phyloP scores from a whole-genome alignment of 2,888 invertebrate genomes.

The Marronus borbonicus region DNA sequence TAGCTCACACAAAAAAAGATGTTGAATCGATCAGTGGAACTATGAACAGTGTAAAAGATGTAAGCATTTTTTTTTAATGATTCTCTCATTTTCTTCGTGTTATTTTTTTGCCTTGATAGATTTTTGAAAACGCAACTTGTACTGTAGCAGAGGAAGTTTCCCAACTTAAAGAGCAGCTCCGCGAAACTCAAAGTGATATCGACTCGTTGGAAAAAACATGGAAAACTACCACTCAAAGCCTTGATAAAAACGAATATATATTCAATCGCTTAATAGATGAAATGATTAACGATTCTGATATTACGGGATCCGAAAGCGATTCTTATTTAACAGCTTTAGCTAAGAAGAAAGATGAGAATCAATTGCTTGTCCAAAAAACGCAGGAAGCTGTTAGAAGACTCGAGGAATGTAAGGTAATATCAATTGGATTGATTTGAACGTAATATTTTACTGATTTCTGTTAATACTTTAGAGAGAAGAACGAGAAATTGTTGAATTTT shows the following conservation, averaged over 20 bases:
- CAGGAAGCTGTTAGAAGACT: slow-evolving; percentile 44
- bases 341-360: slow-evolving; percentile 31
- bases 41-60: slow-evolving; percentile 56
- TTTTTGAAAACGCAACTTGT: slow-evolving; percentile 57
- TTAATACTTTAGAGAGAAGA: slow-evolving; percentile 34
- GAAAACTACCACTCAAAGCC: slow-evolving; percentile 73
- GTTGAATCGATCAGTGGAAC: slow-evolving; percentile 52
- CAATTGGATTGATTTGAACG: not conserved
- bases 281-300: slow-evolving; percentile 52
- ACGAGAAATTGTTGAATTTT: slow-evolving; percentile 39
- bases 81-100: not conserved
- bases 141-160: slow-evolving; percentile 69
- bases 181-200: slow-evolving; percentile 73
- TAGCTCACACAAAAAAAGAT: slow-evolving; percentile 52
- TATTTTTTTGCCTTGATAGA: slow-evolving; percentile 42
- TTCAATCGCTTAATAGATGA: slow-evolving; percentile 73
- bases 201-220: slow-evolving; percentile 73
- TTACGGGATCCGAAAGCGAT: slow-evolving; percentile 4
- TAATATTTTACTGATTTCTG: not conserved
- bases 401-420: slow-evolving; percentile 24
- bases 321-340: slow-evolving; percentile 50
- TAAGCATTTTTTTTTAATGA: slow-evolving; percentile 38
- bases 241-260: slow-evolving; percentile 73
- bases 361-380: slow-evolving; percentile 46
- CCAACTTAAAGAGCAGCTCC: slow-evolving; percentile 73